Evolutionary conservation across 2,797 vertebrate species (phyloP).

Genomic region (Carcharodon carcharias): DNA sequence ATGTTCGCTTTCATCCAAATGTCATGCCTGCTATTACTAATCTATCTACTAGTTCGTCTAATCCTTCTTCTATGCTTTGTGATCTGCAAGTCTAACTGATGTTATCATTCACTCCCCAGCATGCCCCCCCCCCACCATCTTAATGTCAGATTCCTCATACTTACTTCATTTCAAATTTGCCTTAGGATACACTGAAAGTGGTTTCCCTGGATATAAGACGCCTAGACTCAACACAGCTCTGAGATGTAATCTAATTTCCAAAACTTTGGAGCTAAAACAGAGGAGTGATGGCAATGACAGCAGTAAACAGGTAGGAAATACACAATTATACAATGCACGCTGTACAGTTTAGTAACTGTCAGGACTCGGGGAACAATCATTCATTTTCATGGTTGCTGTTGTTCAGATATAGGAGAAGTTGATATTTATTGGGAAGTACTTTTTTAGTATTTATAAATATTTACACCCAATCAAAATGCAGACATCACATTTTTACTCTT

Average conservation of each 20-base stretch:
- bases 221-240: background rate
- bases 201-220: constrained; percentile 47
- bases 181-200: constrained; percentile 41
- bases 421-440: background rate
- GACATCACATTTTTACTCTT: background rate
- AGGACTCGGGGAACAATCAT: background rate
- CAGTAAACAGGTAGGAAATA: constrained; percentile 9
- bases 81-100: too few species aligned
- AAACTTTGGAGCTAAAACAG: constrained; percentile 47
- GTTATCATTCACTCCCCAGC: too few species aligned
- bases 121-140: too few species aligned
- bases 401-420: background rate
- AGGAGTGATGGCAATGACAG: constrained; percentile 45
- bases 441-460: background rate
- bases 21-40: too few species aligned
- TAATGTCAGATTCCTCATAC: background rate
- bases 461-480: background rate
- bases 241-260: constrained; percentile 32
- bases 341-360: background rate
- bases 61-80: too few species aligned
- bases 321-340: background rate
- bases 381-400: background rate
- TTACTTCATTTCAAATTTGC: background rate
- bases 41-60: too few species aligned
- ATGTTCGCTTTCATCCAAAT: too few species aligned